A percentile compares a stretch with the other conserved stretches of the same genome.
Evolutionary conservation across 2,113 vertebrate species (phyloP).

Genomic region (Halcyon senegalensis): DNA sequence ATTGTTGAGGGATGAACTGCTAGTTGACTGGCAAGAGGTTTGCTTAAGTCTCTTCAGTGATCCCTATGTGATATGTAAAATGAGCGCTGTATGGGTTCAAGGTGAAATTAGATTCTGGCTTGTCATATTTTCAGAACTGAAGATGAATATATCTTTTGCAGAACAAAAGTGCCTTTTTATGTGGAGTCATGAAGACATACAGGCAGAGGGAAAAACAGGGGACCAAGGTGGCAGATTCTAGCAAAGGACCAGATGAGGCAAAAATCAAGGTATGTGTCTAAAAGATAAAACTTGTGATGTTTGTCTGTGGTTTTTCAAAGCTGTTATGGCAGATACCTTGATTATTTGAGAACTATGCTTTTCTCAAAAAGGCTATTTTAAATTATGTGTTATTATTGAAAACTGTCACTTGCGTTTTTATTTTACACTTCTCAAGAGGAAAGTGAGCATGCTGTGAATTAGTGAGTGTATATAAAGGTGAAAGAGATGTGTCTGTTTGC

Average conservation of each 20-base stretch:
- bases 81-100: neutral
- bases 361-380: neutral
- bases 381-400: neutral
- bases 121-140: neutral
- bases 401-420: neutral
- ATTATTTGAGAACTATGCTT: neutral
- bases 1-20: neutral
- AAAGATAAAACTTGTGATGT: neutral
- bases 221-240: slow-evolving; percentile 93
- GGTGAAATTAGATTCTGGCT: neutral
- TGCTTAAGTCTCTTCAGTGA: neutral
- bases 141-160: slow-evolving; percentile 54
- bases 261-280: slow-evolving; percentile 91
- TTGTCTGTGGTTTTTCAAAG: neutral
- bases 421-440: neutral
- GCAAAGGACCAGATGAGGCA: slow-evolving; percentile 96
- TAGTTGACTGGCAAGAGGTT: neutral
- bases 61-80: neutral
- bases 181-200: slow-evolving; percentile 99
- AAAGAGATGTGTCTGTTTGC: neutral
- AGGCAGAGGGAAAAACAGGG: slow-evolving; percentile 98
- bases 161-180: slow-evolving; percentile 99
- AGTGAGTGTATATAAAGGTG: neutral
- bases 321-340: neutral
- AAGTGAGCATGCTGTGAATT: neutral